phyloP scores from a whole-genome alignment of 2,113 vertebrate genomes.

The Lophotis ruficrista region DNA sequence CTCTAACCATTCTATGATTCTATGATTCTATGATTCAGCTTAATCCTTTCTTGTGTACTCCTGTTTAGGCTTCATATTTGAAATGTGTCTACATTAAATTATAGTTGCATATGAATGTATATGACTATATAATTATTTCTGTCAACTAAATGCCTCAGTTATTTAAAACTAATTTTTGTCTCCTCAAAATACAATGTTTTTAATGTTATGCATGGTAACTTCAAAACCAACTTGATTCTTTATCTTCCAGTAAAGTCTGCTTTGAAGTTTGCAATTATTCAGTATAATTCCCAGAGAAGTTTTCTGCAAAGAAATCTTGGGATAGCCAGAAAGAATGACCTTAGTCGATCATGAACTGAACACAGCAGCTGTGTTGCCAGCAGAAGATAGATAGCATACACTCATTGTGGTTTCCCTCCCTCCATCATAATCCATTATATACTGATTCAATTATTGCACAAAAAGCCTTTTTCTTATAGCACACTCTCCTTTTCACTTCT shows the following conservation, averaged over 20 bases:
- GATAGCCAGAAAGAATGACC: conserved; percentile 57
- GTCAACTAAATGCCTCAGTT: background rate
- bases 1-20: too few species aligned
- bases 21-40: too few species aligned
- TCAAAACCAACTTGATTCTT: background rate
- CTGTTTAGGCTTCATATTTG: background rate
- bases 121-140: background rate
- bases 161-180: background rate
- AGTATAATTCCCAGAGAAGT: conserved; percentile 8
- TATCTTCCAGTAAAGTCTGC: background rate
- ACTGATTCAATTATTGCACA: conserved; percentile 66
- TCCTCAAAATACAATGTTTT: background rate
- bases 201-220: background rate
- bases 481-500: conserved; percentile 42
- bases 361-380: conserved; percentile 71
- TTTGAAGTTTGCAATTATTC: conserved; percentile 31
- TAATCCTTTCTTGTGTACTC: background rate
- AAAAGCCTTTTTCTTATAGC: conserved; percentile 70
- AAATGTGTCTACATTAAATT: background rate
- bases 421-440: conserved; percentile 12
- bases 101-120: background rate
- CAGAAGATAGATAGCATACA: conserved; percentile 2
- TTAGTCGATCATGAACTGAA: conserved; percentile 47
- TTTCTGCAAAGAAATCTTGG: conserved; percentile 30
- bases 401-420: conserved; percentile 38